phyloP scores from a whole-genome alignment of 2,113 vertebrate genomes.

The Speoplatyrhinus poulsoni region DNA sequence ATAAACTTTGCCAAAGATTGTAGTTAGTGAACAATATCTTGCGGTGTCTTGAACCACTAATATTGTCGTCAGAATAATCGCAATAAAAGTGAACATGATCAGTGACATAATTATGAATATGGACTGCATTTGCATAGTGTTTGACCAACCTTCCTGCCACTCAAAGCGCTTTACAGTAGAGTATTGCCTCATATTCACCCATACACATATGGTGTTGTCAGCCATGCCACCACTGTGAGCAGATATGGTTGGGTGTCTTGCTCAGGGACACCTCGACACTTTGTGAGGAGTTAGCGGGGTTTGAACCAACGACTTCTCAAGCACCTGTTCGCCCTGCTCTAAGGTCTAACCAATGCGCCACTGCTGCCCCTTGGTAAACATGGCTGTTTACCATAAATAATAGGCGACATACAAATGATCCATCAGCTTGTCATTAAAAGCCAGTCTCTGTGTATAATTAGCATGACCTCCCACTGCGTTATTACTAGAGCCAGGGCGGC shows the following conservation, averaged over 20 bases:
- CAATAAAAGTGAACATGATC: not conserved
- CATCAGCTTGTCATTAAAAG: not conserved
- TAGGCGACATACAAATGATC: not conserved
- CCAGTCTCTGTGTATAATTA: slow-evolving; percentile 7
- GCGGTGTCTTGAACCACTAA: not conserved
- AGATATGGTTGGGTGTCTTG: no score
- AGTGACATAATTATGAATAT: not conserved
- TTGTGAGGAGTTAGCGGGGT: no score
- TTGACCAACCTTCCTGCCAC: no score
- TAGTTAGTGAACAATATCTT: not conserved
- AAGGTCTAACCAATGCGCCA: no score
- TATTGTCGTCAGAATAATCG: not conserved
- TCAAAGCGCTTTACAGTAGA: no score
- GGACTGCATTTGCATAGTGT: no score
- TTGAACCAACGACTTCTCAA: no score
- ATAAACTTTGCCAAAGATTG: slow-evolving; percentile 1
- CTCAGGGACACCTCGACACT: no score
- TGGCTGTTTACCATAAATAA: not conserved
- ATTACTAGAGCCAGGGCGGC: slow-evolving; percentile 29
- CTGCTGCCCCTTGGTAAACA: not conserved
- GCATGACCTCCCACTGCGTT: slow-evolving; percentile 9
- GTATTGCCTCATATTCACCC: no score
- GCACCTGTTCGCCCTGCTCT: no score
- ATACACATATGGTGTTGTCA: no score
- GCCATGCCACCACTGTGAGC: no score